Evolutionary conservation across 2,113 vertebrate species (phyloP), one percentile per base, ranked within the genome.

Genomic region (Irena cyanogastra): DNA sequence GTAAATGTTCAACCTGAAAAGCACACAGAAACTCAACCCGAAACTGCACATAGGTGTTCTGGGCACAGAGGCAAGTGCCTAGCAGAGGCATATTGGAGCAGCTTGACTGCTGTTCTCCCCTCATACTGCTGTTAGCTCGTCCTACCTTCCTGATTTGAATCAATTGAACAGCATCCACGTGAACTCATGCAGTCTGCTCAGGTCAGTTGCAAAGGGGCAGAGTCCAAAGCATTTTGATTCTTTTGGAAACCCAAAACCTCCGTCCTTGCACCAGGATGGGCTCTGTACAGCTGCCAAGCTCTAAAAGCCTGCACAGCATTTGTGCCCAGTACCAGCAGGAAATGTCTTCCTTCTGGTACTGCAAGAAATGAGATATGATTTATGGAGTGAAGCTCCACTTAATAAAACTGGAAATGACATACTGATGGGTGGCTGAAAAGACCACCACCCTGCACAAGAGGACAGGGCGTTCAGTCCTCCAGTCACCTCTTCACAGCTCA

Each of bases 281-380:
- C 30, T 84, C 72, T 94, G 83, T 82, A n/a, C 12, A 39, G 45
- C 61, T 91, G 89, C 91, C 89, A 94, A 72, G 61, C 56, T 87
- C 53, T 91, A 89, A 95, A 96, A 93, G 93, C 74, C 77, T 89
- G 80, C 61, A 33, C 53, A 72, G 69, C 28, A 42, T 94, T 92
- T 79, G 81, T 95, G 91, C 84, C 96, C 91, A 91, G 39, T 85
- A 89, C 84, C 81, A 97, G 83, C 89, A 94, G 91, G 94, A 94
- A 92, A 95, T 65, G 28, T 72, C 72, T 94, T 94, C 74, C 87
- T 75, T 87, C 77, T 97, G 81, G 89, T 83, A 39, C 70, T 91
- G 84, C 44, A 89, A 95, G 47, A 63, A 89, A 84, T 0, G 3
- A 87, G 65, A 91, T 44, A 41, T 94, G 80, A 95, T 95, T 96